Evolutionary conservation across 1,140 invertebrate genomes (phyloP).

Genomic region (Solenopsis fugax): DNA sequence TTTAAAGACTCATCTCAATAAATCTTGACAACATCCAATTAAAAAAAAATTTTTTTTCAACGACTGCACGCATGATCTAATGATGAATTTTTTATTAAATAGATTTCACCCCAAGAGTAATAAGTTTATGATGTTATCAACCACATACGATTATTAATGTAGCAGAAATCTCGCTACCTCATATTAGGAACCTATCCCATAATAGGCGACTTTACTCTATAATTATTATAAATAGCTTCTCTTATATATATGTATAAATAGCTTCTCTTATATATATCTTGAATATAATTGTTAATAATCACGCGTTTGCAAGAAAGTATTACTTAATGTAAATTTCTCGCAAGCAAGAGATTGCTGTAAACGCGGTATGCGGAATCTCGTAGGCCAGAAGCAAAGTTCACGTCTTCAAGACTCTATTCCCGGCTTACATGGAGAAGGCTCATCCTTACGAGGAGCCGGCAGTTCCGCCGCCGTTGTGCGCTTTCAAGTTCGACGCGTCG

Average conservation of each 20-base stretch:
- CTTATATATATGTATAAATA: neutral
- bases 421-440: conserved; percentile 74
- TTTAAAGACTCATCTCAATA: no score
- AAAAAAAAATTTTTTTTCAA: no score
- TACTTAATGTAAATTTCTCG: conserved; percentile 12
- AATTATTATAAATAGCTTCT: neutral
- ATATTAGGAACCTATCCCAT: no score
- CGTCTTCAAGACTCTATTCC: conserved; percentile 78
- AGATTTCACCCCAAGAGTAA: no score
- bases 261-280: neutral
- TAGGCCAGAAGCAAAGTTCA: conserved; percentile 82
- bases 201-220: no score
- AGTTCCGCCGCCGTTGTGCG: conserved; percentile 75
- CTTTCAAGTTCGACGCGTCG: conserved; percentile 77
- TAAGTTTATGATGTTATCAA: no score
- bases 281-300: neutral
- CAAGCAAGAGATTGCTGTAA: neutral
- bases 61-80: no score
- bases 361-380: neutral
- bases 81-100: no score
- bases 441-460: conserved; percentile 78
- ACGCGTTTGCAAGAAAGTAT: neutral
- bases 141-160: no score
- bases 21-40: no score
- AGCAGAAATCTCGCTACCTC: no score